These are phyloP conservation scores for Hylaeus volcanicus DNA, from an alignment of 1,140 invertebrate species.

Conservation along the genomic window DNA sequence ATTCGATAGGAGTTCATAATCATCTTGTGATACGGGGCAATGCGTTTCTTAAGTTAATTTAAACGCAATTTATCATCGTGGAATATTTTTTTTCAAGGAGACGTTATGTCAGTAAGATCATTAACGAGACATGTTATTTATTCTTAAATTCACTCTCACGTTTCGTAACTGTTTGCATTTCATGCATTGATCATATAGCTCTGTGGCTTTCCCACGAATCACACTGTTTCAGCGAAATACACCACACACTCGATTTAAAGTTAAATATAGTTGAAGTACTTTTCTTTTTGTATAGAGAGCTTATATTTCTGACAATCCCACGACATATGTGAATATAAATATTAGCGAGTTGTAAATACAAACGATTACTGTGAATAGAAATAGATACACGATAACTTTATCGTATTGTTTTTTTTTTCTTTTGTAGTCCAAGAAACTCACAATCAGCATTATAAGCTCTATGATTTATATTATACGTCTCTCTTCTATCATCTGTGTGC, in stretches of 20 bases:
- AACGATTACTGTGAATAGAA: not conserved
- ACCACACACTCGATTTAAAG: conserved; percentile 25
- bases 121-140: not conserved
- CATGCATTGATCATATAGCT: conserved; percentile 32
- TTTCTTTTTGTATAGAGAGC: conserved; percentile 45
- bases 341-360: conserved; percentile 30
- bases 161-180: conserved; percentile 34
- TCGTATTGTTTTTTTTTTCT: not conserved
- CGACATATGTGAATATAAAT: not conserved
- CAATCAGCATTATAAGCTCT: conserved; percentile 53
- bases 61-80: not conserved
- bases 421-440: not conserved
- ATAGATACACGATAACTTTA: not conserved
- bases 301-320: conserved; percentile 50
- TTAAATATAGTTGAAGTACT: conserved; percentile 34
- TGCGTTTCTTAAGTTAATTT: not conserved
- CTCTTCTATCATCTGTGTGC: conserved; percentile 49
- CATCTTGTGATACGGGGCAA: not conserved
- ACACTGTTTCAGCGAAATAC: conserved; percentile 48
- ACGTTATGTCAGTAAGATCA: not conserved
- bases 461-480: conserved; percentile 23
- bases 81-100: too few species aligned
- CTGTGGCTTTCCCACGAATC: conserved; percentile 42
- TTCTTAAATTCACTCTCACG: conserved; percentile 13
- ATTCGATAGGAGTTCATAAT: not conserved